These are phyloP conservation scores for Tipula vernalis DNA, from an alignment of 2,888 invertebrate genomes.

Conservation along the genomic window DNA sequence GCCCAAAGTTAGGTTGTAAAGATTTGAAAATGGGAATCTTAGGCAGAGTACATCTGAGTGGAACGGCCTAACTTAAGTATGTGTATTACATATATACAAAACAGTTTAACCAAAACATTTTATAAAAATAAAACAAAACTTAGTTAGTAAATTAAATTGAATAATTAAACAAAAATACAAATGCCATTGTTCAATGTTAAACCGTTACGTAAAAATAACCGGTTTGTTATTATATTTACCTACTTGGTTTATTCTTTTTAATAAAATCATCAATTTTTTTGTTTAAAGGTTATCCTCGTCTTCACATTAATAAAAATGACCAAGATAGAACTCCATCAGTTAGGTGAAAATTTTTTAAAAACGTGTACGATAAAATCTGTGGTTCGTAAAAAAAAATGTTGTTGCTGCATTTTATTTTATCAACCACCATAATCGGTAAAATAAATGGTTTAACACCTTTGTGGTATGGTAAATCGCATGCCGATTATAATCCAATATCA, in stretches of 20 bases:
- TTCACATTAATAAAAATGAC: not conserved
- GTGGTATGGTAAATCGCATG: conserved; percentile 26
- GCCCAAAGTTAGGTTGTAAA: no score
- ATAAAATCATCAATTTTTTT: not conserved
- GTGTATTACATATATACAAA: not conserved
- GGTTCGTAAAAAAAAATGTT: not conserved
- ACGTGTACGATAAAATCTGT: not conserved
- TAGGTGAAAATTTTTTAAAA: not conserved
- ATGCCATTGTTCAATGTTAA: not conserved
- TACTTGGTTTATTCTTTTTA: not conserved
- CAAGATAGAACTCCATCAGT: not conserved
- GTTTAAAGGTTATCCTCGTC: not conserved
- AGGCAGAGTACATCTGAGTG: not conserved
- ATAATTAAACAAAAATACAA: not conserved
- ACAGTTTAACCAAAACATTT: not conserved
- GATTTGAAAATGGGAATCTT: no score
- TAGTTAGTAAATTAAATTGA: not conserved
- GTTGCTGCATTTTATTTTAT: not conserved
- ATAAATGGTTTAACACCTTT: conserved; percentile 20
- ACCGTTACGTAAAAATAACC: not conserved
- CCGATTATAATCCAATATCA: conserved; percentile 20
- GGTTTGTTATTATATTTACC: not conserved
- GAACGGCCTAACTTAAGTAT: not conserved
- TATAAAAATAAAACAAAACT: not conserved
- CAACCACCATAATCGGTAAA: not conserved